Base-by-base conservation (phyloP, 2,113 vertebrate species). In the Mus musculus region DNA sequence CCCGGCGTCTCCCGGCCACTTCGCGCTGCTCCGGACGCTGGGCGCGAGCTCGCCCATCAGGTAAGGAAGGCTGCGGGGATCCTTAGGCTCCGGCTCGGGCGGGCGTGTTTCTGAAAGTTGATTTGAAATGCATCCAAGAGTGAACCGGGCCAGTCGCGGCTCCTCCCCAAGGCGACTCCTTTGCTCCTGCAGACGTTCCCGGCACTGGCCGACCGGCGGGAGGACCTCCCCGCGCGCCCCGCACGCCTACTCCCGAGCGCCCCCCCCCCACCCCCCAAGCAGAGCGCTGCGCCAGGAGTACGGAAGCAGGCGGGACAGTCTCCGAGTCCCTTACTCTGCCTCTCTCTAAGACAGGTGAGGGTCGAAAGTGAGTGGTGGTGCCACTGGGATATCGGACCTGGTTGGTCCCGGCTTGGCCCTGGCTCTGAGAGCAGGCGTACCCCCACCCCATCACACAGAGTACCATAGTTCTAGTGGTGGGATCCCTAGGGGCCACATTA, bases 121-220 rank as follows among this genome's bases (percentile, higher is more conserved):
- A 96, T 95, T 96, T 97, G 97, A 98, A 97, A 97, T 49, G 96
- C 96, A 28, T 96, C 97, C 97, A 97, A 90, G 89, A 96, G 94
- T 10, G 93, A 96, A 91, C 61, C 16, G 61, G 89, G 94, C 95
- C 96, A 87, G 95, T 88, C 93, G 75, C 95, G 92, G 96, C 97
- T 96, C 96, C 97, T 97, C 96, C 96, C 95, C 89, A 77, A 93
- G 89, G 96, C 96, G 94, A 93, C 94, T 95, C 61, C 90, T 80
- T 73, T 13, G 97, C 97, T 97, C 77, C 95, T 46, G 96, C 96
- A 95, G 95, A 85, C 90, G 13, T 88, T 96, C 89, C 93, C 87
- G 65, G 91, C 92, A 16, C 95, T 95, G 81, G 96, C 91, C 82
- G 95, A 90, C 78, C 93, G 39, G 95, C 94, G 7, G 81, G 89